Conservation (phyloP, 2,888 invertebrate species). For the Melinopterus prodromus region DNA sequence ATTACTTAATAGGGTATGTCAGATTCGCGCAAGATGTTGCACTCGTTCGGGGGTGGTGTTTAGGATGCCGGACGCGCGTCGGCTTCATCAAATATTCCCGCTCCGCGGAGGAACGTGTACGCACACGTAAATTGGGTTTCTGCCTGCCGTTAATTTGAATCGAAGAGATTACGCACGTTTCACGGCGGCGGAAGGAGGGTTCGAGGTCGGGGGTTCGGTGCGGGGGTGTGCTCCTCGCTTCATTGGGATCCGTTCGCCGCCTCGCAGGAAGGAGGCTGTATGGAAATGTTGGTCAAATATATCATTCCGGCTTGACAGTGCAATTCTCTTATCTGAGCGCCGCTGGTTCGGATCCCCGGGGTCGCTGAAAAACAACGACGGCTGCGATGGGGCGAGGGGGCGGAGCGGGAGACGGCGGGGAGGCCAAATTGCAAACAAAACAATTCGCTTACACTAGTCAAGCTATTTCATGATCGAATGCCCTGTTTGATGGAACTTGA, state of each 20-base stretch:
- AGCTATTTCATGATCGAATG: slow-evolving; percentile 52
- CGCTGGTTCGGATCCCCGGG: slow-evolving; percentile 63
- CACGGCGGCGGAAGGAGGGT: slow-evolving; percentile 20
- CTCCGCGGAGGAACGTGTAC: slow-evolving; percentile 50
- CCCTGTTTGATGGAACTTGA: slow-evolving; percentile 47
- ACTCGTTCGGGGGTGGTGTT: slow-evolving; percentile 5
- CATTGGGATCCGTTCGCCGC: slow-evolving; percentile 57
- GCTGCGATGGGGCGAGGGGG: slow-evolving; percentile 50
- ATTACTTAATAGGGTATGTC: slow-evolving; percentile 4
- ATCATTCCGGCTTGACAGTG: slow-evolving; percentile 90
- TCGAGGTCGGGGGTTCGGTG: slow-evolving; percentile 45
- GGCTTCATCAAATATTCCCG: slow-evolving; percentile 6
- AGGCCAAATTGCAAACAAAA: slow-evolving; percentile 60
- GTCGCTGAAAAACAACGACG: slow-evolving; percentile 64
- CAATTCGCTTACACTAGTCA: slow-evolving; percentile 52
- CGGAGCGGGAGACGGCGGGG: slow-evolving; percentile 50
- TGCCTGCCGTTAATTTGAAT: slow-evolving; percentile 66
- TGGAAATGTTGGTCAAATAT: slow-evolving; percentile 91
- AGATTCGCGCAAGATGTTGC: slow-evolving; percentile 10
- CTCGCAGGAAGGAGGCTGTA: slow-evolving; percentile 60
- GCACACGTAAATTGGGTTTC: slow-evolving; percentile 4
- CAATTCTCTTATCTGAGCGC: slow-evolving; percentile 85
- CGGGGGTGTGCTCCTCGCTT: slow-evolving; percentile 49
- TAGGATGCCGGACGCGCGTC: slow-evolving; percentile 16
- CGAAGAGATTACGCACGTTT: slow-evolving; percentile 68